These are phyloP conservation scores for Meriones unguiculatus DNA, from an alignment of 2,113 vertebrate genomes.

Conservation along the genomic window DNA sequence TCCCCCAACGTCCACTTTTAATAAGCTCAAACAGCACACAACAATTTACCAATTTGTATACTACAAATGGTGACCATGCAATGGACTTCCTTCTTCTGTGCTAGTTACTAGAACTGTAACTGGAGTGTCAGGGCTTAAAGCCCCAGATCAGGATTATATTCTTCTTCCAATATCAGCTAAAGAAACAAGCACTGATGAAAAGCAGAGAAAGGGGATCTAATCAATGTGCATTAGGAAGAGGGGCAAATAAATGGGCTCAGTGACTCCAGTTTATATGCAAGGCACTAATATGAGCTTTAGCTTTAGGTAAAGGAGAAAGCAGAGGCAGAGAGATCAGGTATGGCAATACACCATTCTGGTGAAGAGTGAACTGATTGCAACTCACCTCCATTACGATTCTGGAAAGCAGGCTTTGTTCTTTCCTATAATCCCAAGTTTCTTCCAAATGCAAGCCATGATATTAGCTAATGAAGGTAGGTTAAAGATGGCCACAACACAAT, in stretches of 20 bases:
- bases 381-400: background rate
- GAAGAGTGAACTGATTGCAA: no score
- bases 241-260: background rate
- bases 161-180: background rate
- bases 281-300: background rate
- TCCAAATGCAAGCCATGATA: conserved; percentile 2
- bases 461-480: conserved; percentile 50
- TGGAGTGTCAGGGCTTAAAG: background rate
- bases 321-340: background rate
- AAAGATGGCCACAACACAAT: conserved; percentile 16
- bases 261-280: no score
- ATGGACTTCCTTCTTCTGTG: background rate
- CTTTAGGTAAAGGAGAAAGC: background rate
- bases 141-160: background rate
- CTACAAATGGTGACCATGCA: no score
- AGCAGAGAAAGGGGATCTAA: no score
- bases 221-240: background rate
- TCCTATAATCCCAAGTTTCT: background rate
- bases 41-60: background rate
- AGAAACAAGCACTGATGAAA: background rate
- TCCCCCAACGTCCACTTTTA: background rate
- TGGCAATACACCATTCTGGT: background rate
- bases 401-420: background rate
- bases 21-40: background rate
- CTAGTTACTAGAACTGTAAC: background rate